Conservation (phyloP, 2,113 vertebrate species). For the Corvus hawaiiensis region DNA sequence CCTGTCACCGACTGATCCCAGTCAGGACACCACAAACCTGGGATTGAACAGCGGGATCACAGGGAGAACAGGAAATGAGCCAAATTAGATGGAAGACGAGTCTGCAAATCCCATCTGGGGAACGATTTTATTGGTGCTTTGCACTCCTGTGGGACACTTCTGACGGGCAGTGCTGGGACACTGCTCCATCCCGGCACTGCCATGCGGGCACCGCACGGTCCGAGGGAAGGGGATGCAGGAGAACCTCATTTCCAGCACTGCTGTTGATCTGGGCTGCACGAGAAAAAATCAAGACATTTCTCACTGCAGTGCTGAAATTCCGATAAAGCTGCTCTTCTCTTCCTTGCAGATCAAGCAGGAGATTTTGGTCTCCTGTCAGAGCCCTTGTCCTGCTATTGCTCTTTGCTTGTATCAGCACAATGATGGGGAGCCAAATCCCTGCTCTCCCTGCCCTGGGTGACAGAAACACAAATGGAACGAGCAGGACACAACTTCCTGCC, state of each 20-base stretch:
- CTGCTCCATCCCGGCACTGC: not conserved
- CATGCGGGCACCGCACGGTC: rapidly evolving
- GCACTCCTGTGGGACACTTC: not conserved
- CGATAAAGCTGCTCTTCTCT: not conserved
- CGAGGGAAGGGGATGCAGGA: not conserved
- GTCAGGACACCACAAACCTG: not conserved
- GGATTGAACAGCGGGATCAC: not conserved
- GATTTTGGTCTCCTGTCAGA: not conserved
- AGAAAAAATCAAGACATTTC: not conserved
- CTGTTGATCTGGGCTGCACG: rapidly evolving
- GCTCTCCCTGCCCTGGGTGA: not conserved
- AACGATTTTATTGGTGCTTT: slow-evolving; percentile 21
- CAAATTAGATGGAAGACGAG: slow-evolving; percentile 33
- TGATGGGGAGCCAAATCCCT: not conserved
- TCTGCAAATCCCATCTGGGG: slow-evolving; percentile 14
- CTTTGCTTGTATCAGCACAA: not conserved
- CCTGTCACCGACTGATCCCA: slow-evolving; percentile 13
- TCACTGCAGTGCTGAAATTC: not conserved
- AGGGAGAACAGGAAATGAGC: slow-evolving; percentile 44
- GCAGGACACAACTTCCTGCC: not conserved
- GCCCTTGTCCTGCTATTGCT: not conserved
- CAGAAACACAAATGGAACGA: not conserved
- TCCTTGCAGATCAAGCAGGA: not conserved
- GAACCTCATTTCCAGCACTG: not conserved
- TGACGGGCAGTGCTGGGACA: not conserved